These are phyloP conservation scores for Tachysurus fulvidraco DNA, from an alignment of 2,113 vertebrate species.

Conservation along the genomic window DNA sequence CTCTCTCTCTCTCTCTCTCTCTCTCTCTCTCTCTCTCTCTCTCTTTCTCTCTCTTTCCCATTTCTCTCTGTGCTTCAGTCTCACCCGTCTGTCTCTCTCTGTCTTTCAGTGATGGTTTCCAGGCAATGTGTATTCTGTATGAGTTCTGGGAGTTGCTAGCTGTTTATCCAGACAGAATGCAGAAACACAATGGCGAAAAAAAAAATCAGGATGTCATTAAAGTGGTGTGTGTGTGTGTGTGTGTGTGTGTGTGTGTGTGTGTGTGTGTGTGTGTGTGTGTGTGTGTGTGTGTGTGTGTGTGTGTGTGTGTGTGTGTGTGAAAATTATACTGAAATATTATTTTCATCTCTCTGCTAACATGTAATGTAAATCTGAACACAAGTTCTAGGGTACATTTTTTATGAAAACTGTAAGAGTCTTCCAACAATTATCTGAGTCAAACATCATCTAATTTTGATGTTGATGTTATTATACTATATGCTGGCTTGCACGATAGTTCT, in stretches of 20 bases:
- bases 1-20: constrained; percentile 7
- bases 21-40: constrained; percentile 12
- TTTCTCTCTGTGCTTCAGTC: constrained; percentile 29
- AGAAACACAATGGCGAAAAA: neutral
- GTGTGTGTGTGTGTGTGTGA: neutral
- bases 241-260: neutral
- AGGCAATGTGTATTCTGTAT: constrained; percentile 20
- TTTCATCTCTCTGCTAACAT: neutral
- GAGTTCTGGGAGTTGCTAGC: neutral
- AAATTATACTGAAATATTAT: neutral
- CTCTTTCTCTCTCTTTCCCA: constrained; percentile 11
- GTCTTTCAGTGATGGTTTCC: constrained; percentile 28
- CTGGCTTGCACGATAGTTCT: neutral
- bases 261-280: neutral
- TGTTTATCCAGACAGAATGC: constrained; percentile 1
- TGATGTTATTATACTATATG: neutral
- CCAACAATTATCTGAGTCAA: neutral
- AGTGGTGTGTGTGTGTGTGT: too few relatives aligned
- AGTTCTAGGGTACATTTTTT: neutral
- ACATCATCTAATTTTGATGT: neutral
- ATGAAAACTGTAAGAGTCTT: neutral
- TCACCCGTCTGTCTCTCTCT: neutral
- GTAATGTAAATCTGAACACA: too few relatives aligned
- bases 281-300: neutral
- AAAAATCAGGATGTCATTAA: constrained; percentile 9